A percentile compares a stretch with the other conserved stretches of the same genome.
Conservation (phyloP, 2,888 invertebrate species). For the Latheticus oryzae region DNA sequence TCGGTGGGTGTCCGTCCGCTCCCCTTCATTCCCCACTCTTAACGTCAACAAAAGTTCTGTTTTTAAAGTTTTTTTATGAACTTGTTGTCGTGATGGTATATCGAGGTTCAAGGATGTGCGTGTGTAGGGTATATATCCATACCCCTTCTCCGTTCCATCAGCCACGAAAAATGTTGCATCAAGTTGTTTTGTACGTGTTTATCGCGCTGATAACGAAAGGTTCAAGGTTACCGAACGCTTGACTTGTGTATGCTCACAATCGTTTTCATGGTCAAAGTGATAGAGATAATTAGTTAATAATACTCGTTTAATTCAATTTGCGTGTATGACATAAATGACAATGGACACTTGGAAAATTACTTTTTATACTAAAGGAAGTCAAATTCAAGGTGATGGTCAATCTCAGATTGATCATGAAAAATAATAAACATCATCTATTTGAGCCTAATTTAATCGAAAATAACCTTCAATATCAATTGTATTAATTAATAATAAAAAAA, state of each 20-base stretch:
- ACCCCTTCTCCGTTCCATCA: slow-evolving; percentile 15
- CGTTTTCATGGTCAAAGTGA: slow-evolving; percentile 63
- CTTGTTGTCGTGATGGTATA: slow-evolving; percentile 46
- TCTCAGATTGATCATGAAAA: too few relatives aligned
- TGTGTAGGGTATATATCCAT: slow-evolving; percentile 23
- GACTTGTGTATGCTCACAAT: slow-evolving; percentile 45
- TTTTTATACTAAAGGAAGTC: slow-evolving; percentile 49
- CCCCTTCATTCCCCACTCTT: slow-evolving; percentile 41
- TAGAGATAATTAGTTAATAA: slow-evolving; percentile 63
- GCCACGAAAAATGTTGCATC: slow-evolving; percentile 28
- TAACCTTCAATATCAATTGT: slow-evolving; percentile 58
- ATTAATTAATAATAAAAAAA: slow-evolving; percentile 43
- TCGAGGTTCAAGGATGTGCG: slow-evolving; percentile 47
- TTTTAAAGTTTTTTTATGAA: slow-evolving; percentile 48
- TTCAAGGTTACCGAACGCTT: slow-evolving; percentile 49
- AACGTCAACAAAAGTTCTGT: slow-evolving; percentile 42
- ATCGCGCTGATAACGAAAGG: slow-evolving; percentile 41
- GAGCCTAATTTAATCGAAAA: too few relatives aligned
- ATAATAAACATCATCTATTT: too few relatives aligned
- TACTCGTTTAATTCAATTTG: slow-evolving; percentile 58
- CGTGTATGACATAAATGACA: slow-evolving; percentile 55
- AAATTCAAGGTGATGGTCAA: slow-evolving; percentile 51
- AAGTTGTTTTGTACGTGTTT: slow-evolving; percentile 37
- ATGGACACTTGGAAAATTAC: slow-evolving; percentile 36
- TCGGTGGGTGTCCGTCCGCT: slow-evolving; percentile 44